These are phyloP conservation scores for Amazona guildingii DNA, from an alignment of 2,113 vertebrate species.

Conservation along the genomic window DNA sequence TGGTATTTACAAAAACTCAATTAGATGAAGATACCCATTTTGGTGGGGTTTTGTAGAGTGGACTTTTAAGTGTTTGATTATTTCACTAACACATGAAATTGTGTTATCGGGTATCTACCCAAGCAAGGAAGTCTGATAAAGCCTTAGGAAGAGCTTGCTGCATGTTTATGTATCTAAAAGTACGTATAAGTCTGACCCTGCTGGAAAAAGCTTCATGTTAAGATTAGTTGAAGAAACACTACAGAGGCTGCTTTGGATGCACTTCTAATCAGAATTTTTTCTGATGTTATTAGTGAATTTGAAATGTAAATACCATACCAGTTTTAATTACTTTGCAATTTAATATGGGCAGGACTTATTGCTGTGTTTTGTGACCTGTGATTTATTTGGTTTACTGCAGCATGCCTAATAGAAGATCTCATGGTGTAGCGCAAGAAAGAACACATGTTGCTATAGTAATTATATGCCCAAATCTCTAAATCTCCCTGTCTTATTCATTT, in stretches of 20 bases:
- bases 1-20: background rate
- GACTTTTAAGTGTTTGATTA: background rate
- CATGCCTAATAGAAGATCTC: constrained; percentile 42
- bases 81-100: background rate
- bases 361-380: constrained; percentile 44
- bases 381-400: constrained; percentile 51
- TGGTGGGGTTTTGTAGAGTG: background rate
- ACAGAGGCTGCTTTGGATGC: background rate
- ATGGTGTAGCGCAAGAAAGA: constrained; percentile 5
- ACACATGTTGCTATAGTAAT: constrained; percentile 37
- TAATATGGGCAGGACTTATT: constrained; percentile 26
- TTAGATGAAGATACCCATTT: background rate
- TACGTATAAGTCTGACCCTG: background rate
- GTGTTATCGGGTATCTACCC: background rate
- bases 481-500: constrained; percentile 32
- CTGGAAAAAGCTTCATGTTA: background rate
- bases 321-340: constrained; percentile 61
- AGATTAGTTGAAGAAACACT: background rate
- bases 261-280: constrained; percentile 16
- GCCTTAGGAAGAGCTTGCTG: background rate
- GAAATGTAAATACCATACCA: constrained; percentile 23
- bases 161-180: background rate
- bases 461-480: constrained; percentile 37
- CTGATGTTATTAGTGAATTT: constrained; percentile 29
- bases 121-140: background rate